A percentile compares a stretch with the other conserved stretches of the same genome.
phyloP scores from a whole-genome alignment of 1,140 invertebrate species.

The Pristionchus pacificus region DNA sequence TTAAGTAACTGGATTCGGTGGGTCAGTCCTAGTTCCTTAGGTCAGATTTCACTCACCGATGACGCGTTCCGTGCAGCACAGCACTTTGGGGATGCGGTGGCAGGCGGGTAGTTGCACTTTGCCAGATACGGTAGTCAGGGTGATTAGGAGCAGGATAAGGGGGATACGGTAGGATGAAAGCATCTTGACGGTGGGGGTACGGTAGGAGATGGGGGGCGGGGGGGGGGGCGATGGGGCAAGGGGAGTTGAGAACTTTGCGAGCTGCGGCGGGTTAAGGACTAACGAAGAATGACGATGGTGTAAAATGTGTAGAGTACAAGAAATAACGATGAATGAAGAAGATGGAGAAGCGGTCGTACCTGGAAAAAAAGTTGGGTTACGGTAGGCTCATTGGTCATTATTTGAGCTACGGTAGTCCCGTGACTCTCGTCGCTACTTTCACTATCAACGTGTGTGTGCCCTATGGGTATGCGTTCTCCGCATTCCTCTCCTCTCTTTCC shows the following conservation, averaged over 20 bases:
- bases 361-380: not conserved
- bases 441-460: too few species aligned
- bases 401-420: too few species aligned
- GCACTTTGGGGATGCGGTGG: conserved; percentile 43
- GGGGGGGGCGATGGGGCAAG: conserved; percentile 9
- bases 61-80: conserved; percentile 50
- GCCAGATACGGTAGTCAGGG: conserved; percentile 12
- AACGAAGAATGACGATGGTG: not conserved
- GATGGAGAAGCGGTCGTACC: not conserved
- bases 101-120: conserved; percentile 39
- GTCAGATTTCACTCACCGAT: conserved; percentile 15
- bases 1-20: too few species aligned
- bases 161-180: conserved; percentile 6
- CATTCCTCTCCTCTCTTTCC: too few species aligned
- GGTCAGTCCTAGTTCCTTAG: too few species aligned
- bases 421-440: too few species aligned
- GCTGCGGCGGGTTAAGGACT: conserved; percentile 23
- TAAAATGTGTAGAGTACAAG: conserved; percentile 5
- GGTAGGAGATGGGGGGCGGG: conserved; percentile 9
- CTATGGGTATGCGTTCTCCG: too few species aligned
- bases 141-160: conserved; percentile 14
- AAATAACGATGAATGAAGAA: not conserved
- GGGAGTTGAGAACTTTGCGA: too few species aligned
- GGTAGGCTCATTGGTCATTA: too few species aligned
- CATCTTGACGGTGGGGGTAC: conserved; percentile 3